Conservation (phyloP, 1,140 invertebrate species). For the Drosophila mayri region DNA sequence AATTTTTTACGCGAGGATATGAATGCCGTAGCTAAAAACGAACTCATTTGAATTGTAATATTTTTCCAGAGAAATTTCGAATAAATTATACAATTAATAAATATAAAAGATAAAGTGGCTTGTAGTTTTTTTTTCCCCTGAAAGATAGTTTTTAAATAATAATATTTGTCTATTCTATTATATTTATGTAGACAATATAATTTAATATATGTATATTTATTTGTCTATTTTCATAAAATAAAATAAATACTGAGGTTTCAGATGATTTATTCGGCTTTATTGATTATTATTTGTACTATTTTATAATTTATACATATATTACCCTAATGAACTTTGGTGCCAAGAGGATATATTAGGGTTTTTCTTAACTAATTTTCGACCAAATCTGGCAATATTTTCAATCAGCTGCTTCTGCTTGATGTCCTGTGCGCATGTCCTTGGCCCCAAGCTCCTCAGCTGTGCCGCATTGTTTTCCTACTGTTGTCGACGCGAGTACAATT, state of each 20-base stretch:
- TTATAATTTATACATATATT: not conserved
- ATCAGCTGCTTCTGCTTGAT: slow-evolving; percentile 19
- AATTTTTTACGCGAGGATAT: not conserved
- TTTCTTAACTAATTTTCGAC: not conserved
- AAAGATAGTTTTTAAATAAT: too few species aligned
- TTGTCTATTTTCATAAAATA: too few species aligned
- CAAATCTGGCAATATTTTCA: slow-evolving; percentile 15
- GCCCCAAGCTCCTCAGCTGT: slow-evolving; percentile 29
- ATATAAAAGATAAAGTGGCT: too few species aligned
- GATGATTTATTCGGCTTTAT: not conserved
- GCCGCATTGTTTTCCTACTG: slow-evolving; percentile 51
- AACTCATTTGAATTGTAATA: too few species aligned
- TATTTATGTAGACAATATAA: too few species aligned
- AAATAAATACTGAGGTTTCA: too few species aligned
- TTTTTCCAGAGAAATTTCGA: too few species aligned
- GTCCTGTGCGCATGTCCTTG: slow-evolving; percentile 52
- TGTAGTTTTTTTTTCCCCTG: too few species aligned
- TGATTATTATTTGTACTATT: not conserved
- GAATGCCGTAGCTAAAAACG: too few species aligned
- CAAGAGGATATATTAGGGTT: not conserved
- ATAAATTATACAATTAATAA: too few species aligned
- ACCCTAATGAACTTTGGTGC: not conserved
- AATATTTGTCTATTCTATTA: too few species aligned
- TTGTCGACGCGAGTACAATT: slow-evolving; percentile 26
- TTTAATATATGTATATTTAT: too few species aligned